A percentile compares a stretch with the other conserved stretches of the same genome.
These are phyloP conservation scores for Drepana falcataria DNA, from an alignment of 2,888 invertebrate genomes.

Conservation along the genomic window DNA sequence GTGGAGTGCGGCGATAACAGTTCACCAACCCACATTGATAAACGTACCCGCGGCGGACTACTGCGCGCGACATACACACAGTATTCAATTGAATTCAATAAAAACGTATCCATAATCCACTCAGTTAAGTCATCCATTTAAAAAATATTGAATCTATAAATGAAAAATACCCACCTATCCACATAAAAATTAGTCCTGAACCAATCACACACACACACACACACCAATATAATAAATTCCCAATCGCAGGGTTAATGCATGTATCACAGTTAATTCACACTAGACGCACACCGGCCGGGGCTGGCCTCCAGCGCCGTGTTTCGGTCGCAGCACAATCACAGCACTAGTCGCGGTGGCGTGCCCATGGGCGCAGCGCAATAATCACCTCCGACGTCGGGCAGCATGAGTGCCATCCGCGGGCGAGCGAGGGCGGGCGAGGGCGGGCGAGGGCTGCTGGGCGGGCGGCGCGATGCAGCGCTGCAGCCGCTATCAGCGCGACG, in stretches of 20 bases:
- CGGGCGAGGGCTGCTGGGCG: slow-evolving; percentile 15
- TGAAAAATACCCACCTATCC: too few species aligned
- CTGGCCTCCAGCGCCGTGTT: background rate
- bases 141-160: too few species aligned
- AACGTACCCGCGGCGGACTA: too few species aligned
- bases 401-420: slow-evolving; percentile 69
- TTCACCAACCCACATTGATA: too few species aligned
- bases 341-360: background rate
- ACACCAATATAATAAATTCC: background rate
- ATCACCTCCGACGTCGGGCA: slow-evolving; percentile 72
- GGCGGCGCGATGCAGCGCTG: slow-evolving; percentile 10
- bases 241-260: background rate
- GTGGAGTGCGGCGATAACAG: too few species aligned
- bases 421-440: slow-evolving; percentile 2
- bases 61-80: too few species aligned
- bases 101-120: too few species aligned
- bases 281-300: too few species aligned
- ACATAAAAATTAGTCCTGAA: too few species aligned
- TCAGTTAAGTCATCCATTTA: too few species aligned
- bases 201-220: background rate
- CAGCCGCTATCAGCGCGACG: slow-evolving; percentile 25
- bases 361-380: slow-evolving; percentile 21
- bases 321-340: background rate
- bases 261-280: too few species aligned
- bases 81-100: too few species aligned